Percentiles rank a stretch among this genome's conserved stretches.
These are phyloP conservation scores for Parasteatoda lunata DNA, from an alignment of 2,888 invertebrate species.

Conservation along the genomic window DNA sequence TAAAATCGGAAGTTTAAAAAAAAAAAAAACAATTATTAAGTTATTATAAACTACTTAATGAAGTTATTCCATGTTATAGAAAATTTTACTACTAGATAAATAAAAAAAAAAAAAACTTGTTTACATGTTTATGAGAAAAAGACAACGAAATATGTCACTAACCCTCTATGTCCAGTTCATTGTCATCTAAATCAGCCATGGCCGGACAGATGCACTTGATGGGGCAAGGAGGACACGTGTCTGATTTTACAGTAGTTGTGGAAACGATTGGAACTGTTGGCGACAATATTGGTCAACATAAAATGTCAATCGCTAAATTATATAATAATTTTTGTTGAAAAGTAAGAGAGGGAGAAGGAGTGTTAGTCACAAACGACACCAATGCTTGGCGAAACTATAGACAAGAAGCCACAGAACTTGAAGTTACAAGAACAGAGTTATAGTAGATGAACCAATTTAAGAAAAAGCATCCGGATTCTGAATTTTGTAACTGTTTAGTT, in stretches of 20 bases:
- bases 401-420: background rate
- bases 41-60: too few species aligned
- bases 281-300: slow-evolving; percentile 36
- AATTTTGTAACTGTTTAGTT: too few species aligned
- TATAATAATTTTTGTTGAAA: slow-evolving; percentile 17
- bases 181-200: slow-evolving; percentile 38
- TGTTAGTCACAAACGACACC: background rate
- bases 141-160: slow-evolving; percentile 44
- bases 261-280: slow-evolving; percentile 48
- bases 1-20: too few species aligned
- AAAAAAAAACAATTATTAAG: too few species aligned
- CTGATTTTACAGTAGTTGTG: slow-evolving; percentile 14
- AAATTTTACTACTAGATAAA: too few species aligned
- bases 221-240: slow-evolving; percentile 64
- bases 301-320: slow-evolving; percentile 51
- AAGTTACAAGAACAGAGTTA: too few species aligned
- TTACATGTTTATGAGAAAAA: background rate
- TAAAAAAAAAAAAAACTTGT: too few species aligned
- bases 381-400: background rate
- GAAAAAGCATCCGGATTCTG: too few species aligned
- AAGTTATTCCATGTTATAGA: too few species aligned
- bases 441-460: too few species aligned
- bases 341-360: background rate
- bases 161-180: slow-evolving; percentile 60
- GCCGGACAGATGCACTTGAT: slow-evolving; percentile 62